Conservation (phyloP, 2,888 invertebrate genomes). For the Branchinecta sandiegonensis region DNA sequence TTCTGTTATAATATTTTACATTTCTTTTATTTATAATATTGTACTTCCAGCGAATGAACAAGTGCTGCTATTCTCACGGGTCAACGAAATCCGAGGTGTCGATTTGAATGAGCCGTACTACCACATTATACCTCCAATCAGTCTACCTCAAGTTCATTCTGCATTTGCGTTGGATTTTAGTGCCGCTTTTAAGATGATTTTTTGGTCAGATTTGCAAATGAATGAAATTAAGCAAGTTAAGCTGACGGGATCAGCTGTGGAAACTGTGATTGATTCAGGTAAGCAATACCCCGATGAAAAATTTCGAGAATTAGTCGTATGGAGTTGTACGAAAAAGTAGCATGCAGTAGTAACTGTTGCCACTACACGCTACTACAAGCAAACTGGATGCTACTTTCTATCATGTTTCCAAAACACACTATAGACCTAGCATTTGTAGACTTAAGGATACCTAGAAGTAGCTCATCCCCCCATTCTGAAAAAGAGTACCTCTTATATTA, state of each 20-base stretch:
- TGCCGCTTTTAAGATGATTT: constrained; percentile 49
- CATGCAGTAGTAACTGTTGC: too few relatives aligned
- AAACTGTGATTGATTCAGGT: constrained; percentile 58
- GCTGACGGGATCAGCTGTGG: constrained; percentile 50
- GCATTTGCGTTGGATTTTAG: constrained; percentile 56
- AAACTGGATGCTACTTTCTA: too few relatives aligned
- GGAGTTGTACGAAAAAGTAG: too few relatives aligned
- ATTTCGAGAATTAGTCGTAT: too few relatives aligned
- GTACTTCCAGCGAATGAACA: constrained; percentile 51
- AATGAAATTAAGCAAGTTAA: constrained; percentile 57
- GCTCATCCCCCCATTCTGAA: too few relatives aligned
- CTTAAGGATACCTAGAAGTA: too few relatives aligned
- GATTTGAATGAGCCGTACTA: constrained; percentile 58
- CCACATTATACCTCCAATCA: constrained; percentile 66
- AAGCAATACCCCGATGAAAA: too few relatives aligned
- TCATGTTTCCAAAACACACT: too few relatives aligned
- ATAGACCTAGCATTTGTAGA: too few relatives aligned
- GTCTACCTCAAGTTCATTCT: constrained; percentile 51
- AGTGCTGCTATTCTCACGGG: constrained; percentile 58
- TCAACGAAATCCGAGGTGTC: constrained; percentile 65
- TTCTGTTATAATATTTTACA: constrained; percentile 19
- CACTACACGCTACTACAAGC: too few relatives aligned
- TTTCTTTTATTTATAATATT: constrained; percentile 22
- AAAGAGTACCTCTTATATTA: too few relatives aligned
- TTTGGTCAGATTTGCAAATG: constrained; percentile 60